Conservation (phyloP, 2,113 vertebrate species). For the Scomber japonicus region DNA sequence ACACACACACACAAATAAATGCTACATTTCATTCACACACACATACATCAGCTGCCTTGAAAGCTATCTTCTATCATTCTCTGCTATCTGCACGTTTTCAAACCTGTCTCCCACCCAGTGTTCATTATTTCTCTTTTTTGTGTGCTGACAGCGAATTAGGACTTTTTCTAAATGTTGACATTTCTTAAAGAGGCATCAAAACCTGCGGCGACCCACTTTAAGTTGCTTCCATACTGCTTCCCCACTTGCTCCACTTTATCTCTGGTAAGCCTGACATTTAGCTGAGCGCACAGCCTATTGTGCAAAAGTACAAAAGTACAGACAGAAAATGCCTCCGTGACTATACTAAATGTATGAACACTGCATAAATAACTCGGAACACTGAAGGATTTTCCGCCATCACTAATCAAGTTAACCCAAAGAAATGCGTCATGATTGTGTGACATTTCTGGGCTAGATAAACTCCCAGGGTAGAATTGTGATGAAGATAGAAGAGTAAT, state of each 20-base stretch:
- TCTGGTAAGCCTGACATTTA: slow-evolving; percentile 73
- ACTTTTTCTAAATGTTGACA: slow-evolving; percentile 73
- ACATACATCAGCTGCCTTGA: slow-evolving; percentile 9
- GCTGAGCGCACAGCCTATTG: slow-evolving; percentile 48
- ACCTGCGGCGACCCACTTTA: slow-evolving; percentile 54
- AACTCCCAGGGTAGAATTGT: slow-evolving; percentile 79
- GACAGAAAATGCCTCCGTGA: slow-evolving; percentile 41
- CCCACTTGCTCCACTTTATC: slow-evolving; percentile 61
- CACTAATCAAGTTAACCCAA: slow-evolving; percentile 81
- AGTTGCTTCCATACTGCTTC: slow-evolving; percentile 35
- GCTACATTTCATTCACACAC: slow-evolving; percentile 10
- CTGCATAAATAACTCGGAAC: slow-evolving; percentile 68
- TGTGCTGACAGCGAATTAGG: slow-evolving; percentile 60
- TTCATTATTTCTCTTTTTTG: slow-evolving; percentile 48
- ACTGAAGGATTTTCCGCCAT: slow-evolving; percentile 73
- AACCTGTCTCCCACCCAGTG: slow-evolving; percentile 33
- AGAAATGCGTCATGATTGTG: slow-evolving; percentile 77
- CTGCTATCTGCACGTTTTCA: slow-evolving; percentile 39
- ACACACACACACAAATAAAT: not conserved
- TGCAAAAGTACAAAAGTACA: slow-evolving; percentile 19
- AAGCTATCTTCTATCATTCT: slow-evolving; percentile 43
- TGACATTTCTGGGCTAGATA: slow-evolving; percentile 85
- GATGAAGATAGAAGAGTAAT: slow-evolving; percentile 80
- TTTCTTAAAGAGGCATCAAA: slow-evolving; percentile 71
- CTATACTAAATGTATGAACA: slow-evolving; percentile 63